Conservation (phyloP, 1,140 invertebrate species). For the Mesaphorura yosii region DNA sequence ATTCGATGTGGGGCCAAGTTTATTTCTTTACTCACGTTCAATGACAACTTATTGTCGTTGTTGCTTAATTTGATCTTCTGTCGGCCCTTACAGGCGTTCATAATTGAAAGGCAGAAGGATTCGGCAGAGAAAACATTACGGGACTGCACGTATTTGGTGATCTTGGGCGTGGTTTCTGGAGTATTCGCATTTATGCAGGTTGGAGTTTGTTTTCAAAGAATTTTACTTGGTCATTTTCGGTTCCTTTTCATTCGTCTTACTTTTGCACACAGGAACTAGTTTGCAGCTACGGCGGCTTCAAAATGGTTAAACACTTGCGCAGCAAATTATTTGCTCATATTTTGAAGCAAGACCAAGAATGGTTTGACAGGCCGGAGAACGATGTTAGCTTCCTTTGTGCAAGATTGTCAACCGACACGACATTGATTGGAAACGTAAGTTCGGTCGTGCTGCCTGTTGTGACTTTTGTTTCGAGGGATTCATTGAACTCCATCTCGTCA, state of each 20-base stretch:
- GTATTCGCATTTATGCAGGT: slow-evolving; percentile 2
- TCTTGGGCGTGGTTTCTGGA: background rate
- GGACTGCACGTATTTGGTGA: too few species aligned
- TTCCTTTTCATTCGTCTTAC: background rate
- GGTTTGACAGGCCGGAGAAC: slow-evolving; percentile 62
- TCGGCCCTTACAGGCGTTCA: too few species aligned
- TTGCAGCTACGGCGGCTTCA: slow-evolving; percentile 49
- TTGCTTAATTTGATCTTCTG: too few species aligned
- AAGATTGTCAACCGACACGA: background rate
- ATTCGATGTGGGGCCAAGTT: background rate
- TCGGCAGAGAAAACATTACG: too few species aligned
- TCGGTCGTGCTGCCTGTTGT: too few species aligned
- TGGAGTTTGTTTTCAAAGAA: background rate
- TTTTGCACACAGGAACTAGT: slow-evolving; percentile 44
- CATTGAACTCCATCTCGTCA: background rate
- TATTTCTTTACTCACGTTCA: background rate
- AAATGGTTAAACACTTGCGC: slow-evolving; percentile 36
- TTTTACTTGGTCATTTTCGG: too few species aligned
- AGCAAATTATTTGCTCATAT: slow-evolving; percentile 55
- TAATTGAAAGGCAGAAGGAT: too few species aligned
- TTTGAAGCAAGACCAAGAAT: slow-evolving; percentile 65
- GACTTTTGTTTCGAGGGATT: too few species aligned
- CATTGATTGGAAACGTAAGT: too few species aligned
- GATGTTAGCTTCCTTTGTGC: slow-evolving; percentile 56
- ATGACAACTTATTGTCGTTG: too few species aligned